Evolutionary conservation across 2,888 invertebrate genomes (phyloP), one percentile per base, ranked within the genome.

Genomic region (Rhaphigaster nebulosa): DNA sequence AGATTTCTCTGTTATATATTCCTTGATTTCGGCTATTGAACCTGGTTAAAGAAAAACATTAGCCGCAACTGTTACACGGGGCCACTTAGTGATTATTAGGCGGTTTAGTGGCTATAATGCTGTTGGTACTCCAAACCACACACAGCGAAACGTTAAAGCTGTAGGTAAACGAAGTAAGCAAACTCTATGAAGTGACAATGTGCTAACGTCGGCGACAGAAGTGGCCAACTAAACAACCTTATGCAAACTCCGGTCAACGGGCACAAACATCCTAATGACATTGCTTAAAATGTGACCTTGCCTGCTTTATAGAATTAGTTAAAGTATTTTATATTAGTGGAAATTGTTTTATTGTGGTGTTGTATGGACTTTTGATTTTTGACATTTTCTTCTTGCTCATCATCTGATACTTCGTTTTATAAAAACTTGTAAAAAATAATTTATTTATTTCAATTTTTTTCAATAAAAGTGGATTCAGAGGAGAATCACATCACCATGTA

Each of bases 151-250:
- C 6, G 70, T 38, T 38, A 29, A 70, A 70, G 8, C n/a, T 84
- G 84, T 41, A 26, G 80, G 80, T 41, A 80, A 80, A 80, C 80
- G 80, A 45, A 41, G 80, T 45, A 23, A 23, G 84, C 41, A 84
- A 84, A 84, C 84, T 84, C 45, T n/a, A 45, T 84, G 41, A 45
- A 70, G 70, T 70, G 70, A 29, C 70, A 70, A 70, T 18, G 6
- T 8, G 13, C 70, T 34, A 70, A 70, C 70, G 70, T 70, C 34
- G 6, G 70, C 18, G 20, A 10, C 23, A 70, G 70, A 38, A 70
- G 18, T 70, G 34, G 70, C 34, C 34, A 34, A 20, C 65, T 65
- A 65, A 29, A 65, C 65, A 8, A 70, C 34, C 34, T 34, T 70
- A 18, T 29, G 65, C 34, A 70, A 70, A 70, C 65, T 34, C 13